Conservation (phyloP, 2,888 invertebrate species). For the Acleris laterana region DNA sequence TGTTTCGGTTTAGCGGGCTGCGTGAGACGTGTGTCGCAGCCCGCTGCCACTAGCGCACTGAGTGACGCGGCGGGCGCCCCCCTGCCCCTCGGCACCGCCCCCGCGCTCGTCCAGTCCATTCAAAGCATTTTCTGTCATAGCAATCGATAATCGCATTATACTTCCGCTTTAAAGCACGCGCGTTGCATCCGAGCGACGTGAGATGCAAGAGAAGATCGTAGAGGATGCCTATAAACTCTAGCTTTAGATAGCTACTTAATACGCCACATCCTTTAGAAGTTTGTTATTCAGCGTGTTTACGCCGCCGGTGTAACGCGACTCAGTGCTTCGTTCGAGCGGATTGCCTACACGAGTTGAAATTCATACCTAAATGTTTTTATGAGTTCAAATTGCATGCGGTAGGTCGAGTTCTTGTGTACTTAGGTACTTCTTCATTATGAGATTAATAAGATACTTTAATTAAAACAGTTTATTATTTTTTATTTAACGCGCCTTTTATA, state of each 20-base stretch:
- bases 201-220: constrained; percentile 42
- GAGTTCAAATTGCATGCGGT: constrained; percentile 15
- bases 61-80: constrained; percentile 60
- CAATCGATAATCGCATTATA: constrained; percentile 83
- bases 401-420: constrained; percentile 2
- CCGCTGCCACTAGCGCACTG: constrained; percentile 56
- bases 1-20: constrained; percentile 76
- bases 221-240: neutral
- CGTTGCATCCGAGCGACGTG: constrained; percentile 74
- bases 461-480: too few relatives aligned
- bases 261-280: constrained; percentile 10
- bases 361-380: constrained; percentile 16
- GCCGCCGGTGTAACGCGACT: constrained; percentile 2
- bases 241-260: constrained; percentile 5
- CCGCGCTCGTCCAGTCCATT: constrained; percentile 67
- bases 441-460: too few relatives aligned
- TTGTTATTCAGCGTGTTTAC: constrained; percentile 13
- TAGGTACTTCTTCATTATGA: neutral
- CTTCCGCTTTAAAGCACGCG: constrained; percentile 80
- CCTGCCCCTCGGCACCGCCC: constrained; percentile 50
- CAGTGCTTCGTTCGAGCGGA: constrained; percentile 4
- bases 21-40: constrained; percentile 60
- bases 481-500: too few relatives aligned
- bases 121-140: constrained; percentile 83
- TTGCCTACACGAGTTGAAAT: constrained; percentile 16